Base-by-base conservation (phyloP, 2,888 invertebrate genomes). In the Myathropa florea region DNA sequence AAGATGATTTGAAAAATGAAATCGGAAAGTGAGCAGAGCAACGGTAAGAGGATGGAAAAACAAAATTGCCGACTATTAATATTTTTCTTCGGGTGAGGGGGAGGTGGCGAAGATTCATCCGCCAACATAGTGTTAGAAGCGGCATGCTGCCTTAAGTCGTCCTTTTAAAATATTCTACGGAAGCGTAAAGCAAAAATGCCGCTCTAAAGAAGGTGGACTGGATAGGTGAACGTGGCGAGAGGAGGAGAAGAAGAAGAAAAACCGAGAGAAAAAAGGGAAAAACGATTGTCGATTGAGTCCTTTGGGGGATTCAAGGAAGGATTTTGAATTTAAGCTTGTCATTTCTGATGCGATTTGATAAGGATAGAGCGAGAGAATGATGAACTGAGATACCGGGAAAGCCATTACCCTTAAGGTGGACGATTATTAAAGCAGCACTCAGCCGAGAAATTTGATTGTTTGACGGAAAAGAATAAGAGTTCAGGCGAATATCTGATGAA, bases 61-160 rank as follows among this genome's bases (percentile, higher is more conserved):
- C 72, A 64, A 82, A 82, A 82, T 71, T 82, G 71, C 36, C 60
- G 55, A 67, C 57, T 78, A 46, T 83, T 72, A 82, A 82, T 82
- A 70, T 30, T 59, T 78, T 78, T 78, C 30, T 57, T 10, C 39
- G 14, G 67, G 33, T 21, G 57, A 0, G 53, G 21, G 21, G 0
- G 55, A 21, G 26, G 61, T 21, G 10, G 7, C 33, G 12, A 12
- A 33, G 12, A 33, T 33, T 33, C 33, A 33, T 33, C 33, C 33
- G 30, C 30, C 30, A 7, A 30, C n/a, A n/a, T n/a, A n/a, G n/a
- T n/a, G n/a, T n/a, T n/a, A 30, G 4, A 4, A 30, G 30, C 4
- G 33, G 12, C 33, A 12, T 33, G 9, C 2, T 33, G 12, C 12
- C 60, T 81, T 68, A 39, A 59, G 24, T 63, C 67, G 10, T 57